phyloP scores from a whole-genome alignment of 2,113 vertebrate genomes.

The Spheniscus mendiculus region DNA sequence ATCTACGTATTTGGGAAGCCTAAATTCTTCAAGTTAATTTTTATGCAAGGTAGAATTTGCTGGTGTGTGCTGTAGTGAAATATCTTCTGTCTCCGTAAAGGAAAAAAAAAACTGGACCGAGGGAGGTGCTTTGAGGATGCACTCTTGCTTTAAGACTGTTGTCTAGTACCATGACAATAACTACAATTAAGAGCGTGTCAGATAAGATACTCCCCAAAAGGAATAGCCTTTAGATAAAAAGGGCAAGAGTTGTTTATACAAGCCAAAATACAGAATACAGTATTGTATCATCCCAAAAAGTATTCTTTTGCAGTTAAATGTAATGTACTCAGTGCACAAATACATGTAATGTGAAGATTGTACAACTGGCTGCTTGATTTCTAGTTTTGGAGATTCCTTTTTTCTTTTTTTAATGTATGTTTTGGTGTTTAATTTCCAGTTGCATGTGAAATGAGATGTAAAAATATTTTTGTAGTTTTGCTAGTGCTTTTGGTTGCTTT shows the following conservation, averaged over 20 bases:
- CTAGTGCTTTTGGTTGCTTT: slow-evolving; percentile 19
- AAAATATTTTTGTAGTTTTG: not conserved
- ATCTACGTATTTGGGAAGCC: not conserved
- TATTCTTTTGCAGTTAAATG: not conserved
- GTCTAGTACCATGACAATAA: too few species aligned
- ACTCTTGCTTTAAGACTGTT: not conserved
- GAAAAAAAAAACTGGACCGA: not conserved
- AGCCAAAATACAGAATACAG: not conserved
- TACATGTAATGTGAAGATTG: not conserved
- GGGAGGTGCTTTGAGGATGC: not conserved
- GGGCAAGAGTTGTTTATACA: not conserved
- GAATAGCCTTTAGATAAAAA: not conserved
- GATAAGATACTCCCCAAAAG: not conserved
- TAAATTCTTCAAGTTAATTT: not conserved
- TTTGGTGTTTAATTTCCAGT: slow-evolving; percentile 27
- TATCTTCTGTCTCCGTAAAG: not conserved
- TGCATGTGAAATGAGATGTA: not conserved
- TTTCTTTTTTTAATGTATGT: not conserved
- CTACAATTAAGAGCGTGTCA: not conserved
- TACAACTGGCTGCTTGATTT: not conserved
- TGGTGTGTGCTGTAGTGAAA: not conserved
- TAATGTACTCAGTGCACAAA: not conserved
- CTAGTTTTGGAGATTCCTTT: not conserved
- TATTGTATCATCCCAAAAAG: not conserved
- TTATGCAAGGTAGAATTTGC: not conserved